Evolutionary conservation across 2,113 vertebrate species (phyloP).

Genomic region (Anhinga anhinga): DNA sequence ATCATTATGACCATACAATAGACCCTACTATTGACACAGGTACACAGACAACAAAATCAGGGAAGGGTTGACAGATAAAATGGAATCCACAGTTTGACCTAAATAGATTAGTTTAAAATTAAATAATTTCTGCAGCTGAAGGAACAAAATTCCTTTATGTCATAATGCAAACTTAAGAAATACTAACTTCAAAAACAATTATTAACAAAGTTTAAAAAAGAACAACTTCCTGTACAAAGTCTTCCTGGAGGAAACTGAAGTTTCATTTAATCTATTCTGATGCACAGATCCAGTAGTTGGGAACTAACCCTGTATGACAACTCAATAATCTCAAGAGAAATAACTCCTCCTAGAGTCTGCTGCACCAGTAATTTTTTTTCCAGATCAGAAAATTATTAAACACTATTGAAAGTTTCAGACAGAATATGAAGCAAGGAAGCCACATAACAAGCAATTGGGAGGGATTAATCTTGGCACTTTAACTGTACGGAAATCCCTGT

Average conservation of each 20-base stretch:
- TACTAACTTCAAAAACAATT: background rate
- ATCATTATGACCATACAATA: background rate
- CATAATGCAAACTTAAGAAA: accelerated
- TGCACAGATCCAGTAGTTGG: accelerated
- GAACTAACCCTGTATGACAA: background rate
- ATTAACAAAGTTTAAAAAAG: background rate
- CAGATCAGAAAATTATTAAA: background rate
- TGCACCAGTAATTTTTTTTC: background rate
- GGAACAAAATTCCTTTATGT: background rate
- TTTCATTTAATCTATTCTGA: background rate
- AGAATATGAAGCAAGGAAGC: background rate
- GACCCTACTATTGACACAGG: accelerated
- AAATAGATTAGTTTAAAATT: background rate
- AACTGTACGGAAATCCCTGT: background rate
- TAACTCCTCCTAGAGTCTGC: background rate
- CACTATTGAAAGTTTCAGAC: background rate
- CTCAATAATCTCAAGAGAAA: background rate
- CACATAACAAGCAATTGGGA: background rate
- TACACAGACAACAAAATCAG: background rate
- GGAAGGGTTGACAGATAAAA: background rate
- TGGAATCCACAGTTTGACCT: background rate
- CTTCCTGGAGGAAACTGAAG: background rate
- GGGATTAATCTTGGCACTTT: background rate
- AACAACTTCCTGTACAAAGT: background rate
- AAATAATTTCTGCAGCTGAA: background rate